Evolutionary conservation across 2,113 vertebrate genomes (phyloP).

Genomic region (Grammomys surdaster): DNA sequence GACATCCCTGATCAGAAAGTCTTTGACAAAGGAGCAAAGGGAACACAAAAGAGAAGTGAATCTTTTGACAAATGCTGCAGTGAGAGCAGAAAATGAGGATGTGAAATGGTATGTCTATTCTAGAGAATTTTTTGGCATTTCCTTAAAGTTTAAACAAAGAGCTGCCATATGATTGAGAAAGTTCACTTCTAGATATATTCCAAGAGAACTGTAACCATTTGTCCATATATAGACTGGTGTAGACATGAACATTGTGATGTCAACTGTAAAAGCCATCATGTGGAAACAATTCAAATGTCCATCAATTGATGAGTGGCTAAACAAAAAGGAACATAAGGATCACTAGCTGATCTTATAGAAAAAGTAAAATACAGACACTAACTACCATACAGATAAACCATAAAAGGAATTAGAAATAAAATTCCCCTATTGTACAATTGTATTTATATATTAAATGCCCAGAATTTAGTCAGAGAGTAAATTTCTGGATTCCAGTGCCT

Average conservation of each 20-base stretch:
- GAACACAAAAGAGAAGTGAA: not conserved
- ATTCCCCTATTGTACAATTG: not conserved
- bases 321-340: not conserved
- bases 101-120: not conserved
- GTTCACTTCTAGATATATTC: not conserved
- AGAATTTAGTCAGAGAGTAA: constrained; percentile 15
- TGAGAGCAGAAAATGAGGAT: not conserved
- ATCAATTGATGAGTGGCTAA: not conserved
- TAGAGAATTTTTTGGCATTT: constrained; percentile 18
- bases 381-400: not conserved
- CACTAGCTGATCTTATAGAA: not conserved
- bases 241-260: not conserved
- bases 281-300: not conserved
- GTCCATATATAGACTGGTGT: not conserved
- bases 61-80: not conserved
- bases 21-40: not conserved
- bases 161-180: not conserved
- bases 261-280: not conserved
- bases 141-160: not conserved
- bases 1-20: not conserved
- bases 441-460: not conserved
- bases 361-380: not conserved
- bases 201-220: not conserved
- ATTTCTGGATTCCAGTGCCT: not conserved
- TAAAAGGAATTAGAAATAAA: not conserved